Conservation (phyloP, 2,797 vertebrate species). For the Ataeniobius toweri region DNA sequence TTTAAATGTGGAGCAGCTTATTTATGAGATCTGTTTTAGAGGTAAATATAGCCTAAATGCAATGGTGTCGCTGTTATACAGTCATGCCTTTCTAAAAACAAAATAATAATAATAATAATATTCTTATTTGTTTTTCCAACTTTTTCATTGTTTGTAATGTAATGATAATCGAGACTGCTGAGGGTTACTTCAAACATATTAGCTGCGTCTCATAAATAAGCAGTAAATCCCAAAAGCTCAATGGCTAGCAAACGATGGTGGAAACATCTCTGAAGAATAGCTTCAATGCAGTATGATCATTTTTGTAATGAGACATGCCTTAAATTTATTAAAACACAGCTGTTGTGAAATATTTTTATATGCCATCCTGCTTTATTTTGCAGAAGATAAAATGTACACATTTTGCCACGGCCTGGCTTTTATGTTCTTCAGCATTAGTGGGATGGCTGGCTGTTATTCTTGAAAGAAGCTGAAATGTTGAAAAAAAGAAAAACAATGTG, state of each 20-base stretch:
- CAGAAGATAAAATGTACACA: not conserved
- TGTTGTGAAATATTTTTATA: not conserved
- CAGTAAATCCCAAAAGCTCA: conserved; percentile 54
- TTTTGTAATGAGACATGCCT: conserved; percentile 60
- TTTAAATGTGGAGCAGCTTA: not conserved
- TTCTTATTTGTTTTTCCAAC: conserved; percentile 65
- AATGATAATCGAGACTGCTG: conserved; percentile 59
- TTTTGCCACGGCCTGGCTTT: conserved; percentile 39
- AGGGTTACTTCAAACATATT: conserved; percentile 44
- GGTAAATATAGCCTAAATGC: not conserved
- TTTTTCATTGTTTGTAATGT: conserved; percentile 53
- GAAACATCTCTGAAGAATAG: conserved; percentile 51
- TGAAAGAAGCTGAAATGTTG: conserved; percentile 42
- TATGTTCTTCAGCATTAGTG: conserved; percentile 40
- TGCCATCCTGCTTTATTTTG: conserved; percentile 2
- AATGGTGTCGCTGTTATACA: not conserved
- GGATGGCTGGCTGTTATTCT: conserved; percentile 52
- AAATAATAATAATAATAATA: conserved; percentile 26
- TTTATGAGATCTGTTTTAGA: not conserved
- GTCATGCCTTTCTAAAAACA: not conserved
- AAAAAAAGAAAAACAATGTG: conserved; percentile 22
- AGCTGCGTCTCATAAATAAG: conserved; percentile 65
- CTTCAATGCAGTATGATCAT: conserved; percentile 62
- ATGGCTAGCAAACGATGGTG: conserved; percentile 41
- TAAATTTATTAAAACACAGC: conserved; percentile 40